Conservation (phyloP, 2,113 vertebrate genomes). For the Platysternon megacephalum region DNA sequence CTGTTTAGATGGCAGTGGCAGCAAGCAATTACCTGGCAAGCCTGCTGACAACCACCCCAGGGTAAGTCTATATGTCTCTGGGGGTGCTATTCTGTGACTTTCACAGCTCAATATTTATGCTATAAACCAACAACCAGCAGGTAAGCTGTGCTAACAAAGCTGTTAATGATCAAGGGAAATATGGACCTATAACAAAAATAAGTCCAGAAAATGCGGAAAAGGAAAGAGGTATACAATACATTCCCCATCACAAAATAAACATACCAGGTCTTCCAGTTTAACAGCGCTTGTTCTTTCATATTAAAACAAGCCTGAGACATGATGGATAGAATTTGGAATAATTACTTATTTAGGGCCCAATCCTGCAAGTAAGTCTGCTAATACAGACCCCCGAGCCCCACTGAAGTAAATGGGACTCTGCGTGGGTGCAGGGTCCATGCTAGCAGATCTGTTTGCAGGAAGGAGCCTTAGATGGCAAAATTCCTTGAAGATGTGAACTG, state of each 20-base stretch:
- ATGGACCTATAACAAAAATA: not conserved
- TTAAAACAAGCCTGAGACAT: conserved; percentile 9
- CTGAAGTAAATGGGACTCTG: not conserved
- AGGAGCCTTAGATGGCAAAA: conserved; percentile 18
- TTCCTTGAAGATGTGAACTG: not conserved
- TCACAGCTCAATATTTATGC: not conserved
- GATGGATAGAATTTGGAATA: not conserved
- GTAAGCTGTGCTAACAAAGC: not conserved
- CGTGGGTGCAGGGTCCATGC: not conserved
- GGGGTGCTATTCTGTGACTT: not conserved
- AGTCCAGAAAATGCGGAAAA: not conserved
- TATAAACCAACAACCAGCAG: not conserved
- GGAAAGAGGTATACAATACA: not conserved
- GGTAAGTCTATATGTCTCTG: not conserved
- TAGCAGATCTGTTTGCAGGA: not conserved
- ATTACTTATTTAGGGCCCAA: conserved; percentile 32
- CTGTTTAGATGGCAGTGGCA: not conserved
- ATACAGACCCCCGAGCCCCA: conserved; percentile 17
- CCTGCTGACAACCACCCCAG: not conserved
- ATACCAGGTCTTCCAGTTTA: not conserved
- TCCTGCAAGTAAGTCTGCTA: not conserved
- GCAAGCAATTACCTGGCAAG: not conserved
- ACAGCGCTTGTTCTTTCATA: not conserved
- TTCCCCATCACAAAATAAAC: not conserved
- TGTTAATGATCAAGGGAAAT: not conserved